Conservation (phyloP, 2,797 vertebrate species). For the Sebastolobus alascanus region DNA sequence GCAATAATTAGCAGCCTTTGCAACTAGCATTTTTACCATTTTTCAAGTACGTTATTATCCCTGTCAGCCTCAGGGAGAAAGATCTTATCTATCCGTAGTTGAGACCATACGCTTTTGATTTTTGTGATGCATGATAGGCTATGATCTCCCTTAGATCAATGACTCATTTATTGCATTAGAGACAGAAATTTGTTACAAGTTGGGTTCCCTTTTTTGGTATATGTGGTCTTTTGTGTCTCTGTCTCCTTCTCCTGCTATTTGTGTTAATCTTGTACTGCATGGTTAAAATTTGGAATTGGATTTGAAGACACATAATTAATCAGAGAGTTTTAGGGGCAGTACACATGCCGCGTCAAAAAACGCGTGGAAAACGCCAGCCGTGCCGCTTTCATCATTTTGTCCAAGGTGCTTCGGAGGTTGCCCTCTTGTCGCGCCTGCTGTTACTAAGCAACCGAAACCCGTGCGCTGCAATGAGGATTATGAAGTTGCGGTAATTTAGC, state of each 20-base stretch:
- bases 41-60: neutral
- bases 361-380: no score
- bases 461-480: no score
- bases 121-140: neutral
- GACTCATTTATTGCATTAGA: neutral
- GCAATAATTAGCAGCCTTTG: neutral
- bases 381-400: no score
- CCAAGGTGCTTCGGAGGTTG: no score
- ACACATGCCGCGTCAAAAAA: no score
- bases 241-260: neutral
- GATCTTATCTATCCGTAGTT: neutral
- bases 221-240: neutral
- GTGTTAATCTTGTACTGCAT: neutral
- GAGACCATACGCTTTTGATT: neutral
- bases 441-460: no score
- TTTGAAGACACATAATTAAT: neutral
- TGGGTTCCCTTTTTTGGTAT: neutral
- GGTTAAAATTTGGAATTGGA: neutral
- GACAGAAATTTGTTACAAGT: neutral
- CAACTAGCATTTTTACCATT: neutral
- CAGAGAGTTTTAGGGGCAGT: neutral
- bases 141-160: neutral
- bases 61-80: neutral
- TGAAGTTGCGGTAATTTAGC: no score
- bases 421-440: no score